These are phyloP conservation scores for Triplophysa dalaica DNA, from an alignment of 2,113 vertebrate genomes.

Conservation along the genomic window DNA sequence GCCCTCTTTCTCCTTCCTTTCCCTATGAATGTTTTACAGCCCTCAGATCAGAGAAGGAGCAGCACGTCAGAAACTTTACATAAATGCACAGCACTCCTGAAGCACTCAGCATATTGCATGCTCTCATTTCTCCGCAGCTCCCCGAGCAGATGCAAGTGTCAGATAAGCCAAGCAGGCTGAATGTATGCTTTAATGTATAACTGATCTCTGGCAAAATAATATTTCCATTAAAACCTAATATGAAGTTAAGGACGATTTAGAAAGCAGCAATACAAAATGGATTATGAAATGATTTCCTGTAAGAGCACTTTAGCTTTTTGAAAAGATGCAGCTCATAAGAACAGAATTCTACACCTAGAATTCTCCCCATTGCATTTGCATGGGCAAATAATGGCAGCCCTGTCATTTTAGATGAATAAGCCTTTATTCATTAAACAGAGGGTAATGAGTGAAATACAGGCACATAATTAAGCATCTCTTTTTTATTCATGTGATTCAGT, in stretches of 20 bases:
- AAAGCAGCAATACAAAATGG: neutral
- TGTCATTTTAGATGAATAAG: too few relatives aligned
- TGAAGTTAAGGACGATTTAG: neutral
- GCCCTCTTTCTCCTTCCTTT: neutral
- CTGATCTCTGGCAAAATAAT: slow-evolving; percentile 10
- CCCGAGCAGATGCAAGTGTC: neutral
- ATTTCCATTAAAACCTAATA: slow-evolving; percentile 4
- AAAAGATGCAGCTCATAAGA: neutral
- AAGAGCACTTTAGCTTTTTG: too few relatives aligned
- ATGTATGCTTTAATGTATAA: slow-evolving; percentile 15
- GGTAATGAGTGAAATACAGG: neutral
- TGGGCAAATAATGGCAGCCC: neutral
- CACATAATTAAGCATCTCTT: neutral
- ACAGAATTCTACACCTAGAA: neutral
- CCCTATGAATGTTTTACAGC: slow-evolving; percentile 6
- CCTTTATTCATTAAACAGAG: neutral
- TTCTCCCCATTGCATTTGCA: too few relatives aligned
- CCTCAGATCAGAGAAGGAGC: neutral
- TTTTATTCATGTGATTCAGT: neutral
- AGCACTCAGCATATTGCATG: slow-evolving; percentile 2
- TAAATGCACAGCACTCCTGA: slow-evolving; percentile 18
- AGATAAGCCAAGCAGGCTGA: slow-evolving; percentile 35
- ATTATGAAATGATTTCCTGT: too few relatives aligned
- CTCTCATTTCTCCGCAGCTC: slow-evolving; percentile 21
- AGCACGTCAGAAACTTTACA: slow-evolving; percentile 29